Base-by-base conservation (phyloP, 2,888 invertebrate genomes). In the Villa cingulata region DNA sequence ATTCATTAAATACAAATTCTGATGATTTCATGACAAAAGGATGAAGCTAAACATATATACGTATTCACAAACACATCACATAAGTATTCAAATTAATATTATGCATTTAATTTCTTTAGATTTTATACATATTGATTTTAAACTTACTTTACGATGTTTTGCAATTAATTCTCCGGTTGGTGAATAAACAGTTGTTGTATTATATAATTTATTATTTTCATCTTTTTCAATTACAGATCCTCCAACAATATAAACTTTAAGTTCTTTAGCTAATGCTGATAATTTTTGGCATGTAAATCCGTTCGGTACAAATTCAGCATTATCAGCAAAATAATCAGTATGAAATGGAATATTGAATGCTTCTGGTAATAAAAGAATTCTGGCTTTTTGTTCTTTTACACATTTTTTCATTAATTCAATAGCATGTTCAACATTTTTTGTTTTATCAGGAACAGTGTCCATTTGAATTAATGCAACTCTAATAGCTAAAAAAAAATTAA, bases 331-430 rank as follows among this genome's bases (percentile, higher is more conserved):
- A 64, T 78, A 83, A 36, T 63, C 59, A 1, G 81, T 80, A 49
- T 91, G 92, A 68, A 95, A 96, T 0, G 95, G 95, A 6, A 87
- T 87, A 66, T 94, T 96, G 62, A 95, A 96, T 64, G 91, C 92
- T 71, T 96, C 96, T 0, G 87, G 85, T 20, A 87, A 64, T 2
- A 78, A 75, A 37, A 84, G 72, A 44, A 86, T 54, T 52, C 78
- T 72, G 1, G 81, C 80, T 16, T 73, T 72, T 46, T 73, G 65
- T 41, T 72, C 63, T 55, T 80, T 80, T 16, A 53, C 52, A 1
- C 90, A 89, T 50, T 76, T 72, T 47, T 75, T 72, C 46, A 91
- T 81, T 50, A 81, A 73, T 45, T 74, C 72, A 2, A 78, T 70
- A 1, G 87, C 89, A 53, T 75, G 73, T 10, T 73, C 66, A 17